A percentile compares a stretch with the other conserved stretches of the same genome.
These are phyloP conservation scores for Cacatua alba DNA, from an alignment of 2,113 vertebrate genomes.

Conservation along the genomic window DNA sequence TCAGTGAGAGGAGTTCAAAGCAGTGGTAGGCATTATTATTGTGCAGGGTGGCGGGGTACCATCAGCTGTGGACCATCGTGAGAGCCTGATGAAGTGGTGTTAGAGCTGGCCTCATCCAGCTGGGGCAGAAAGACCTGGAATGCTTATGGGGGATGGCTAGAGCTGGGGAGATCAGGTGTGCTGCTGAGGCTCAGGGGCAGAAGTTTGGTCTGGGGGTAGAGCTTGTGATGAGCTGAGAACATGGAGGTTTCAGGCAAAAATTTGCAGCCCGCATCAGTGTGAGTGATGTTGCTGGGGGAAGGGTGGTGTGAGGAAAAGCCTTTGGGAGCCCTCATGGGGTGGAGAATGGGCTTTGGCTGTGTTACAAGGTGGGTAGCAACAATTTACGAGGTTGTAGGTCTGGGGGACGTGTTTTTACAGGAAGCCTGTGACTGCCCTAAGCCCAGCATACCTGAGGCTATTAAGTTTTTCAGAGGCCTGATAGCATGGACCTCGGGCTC, in stretches of 20 bases:
- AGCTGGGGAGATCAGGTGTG: no score
- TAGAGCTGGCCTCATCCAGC: background rate
- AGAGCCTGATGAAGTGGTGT: background rate
- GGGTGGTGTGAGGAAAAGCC: background rate
- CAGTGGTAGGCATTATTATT: background rate
- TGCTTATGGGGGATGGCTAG: no score
- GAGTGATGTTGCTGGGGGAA: background rate
- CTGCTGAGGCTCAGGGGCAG: background rate
- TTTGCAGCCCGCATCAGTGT: rapidly evolving
- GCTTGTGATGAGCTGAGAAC: background rate
- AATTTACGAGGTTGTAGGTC: background rate
- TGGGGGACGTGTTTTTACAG: background rate
- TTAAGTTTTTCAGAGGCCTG: background rate
- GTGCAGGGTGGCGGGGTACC: background rate
- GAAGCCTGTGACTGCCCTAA: background rate
- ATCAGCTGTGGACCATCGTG: background rate
- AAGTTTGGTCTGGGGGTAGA: background rate
- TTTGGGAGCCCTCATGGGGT: background rate
- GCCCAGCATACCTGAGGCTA: rapidly evolving
- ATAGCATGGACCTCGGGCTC: background rate
- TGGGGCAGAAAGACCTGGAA: rapidly evolving
- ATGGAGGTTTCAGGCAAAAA: background rate
- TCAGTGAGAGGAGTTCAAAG: background rate
- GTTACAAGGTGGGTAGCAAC: background rate
- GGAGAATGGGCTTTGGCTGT: background rate